Evolutionary conservation across 2,797 vertebrate genomes (phyloP).

Genomic region (Hafferia zeledoni): DNA sequence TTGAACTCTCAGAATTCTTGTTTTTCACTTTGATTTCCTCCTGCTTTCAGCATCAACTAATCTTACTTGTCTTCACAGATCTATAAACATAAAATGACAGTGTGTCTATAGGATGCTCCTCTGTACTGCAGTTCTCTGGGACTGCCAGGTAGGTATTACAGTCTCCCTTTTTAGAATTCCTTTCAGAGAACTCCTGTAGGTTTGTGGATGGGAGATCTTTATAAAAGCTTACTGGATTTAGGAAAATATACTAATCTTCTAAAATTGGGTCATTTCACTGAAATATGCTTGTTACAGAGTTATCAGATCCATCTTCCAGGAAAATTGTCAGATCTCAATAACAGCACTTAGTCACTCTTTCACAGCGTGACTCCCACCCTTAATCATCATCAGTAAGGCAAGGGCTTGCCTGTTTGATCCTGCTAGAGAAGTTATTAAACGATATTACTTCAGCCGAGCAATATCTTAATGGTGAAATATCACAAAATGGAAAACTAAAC

Average conservation of each 20-base stretch:
- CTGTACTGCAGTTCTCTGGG: neutral
- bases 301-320: slow-evolving; percentile 43
- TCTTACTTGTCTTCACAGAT: neutral
- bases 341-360: slow-evolving; percentile 28
- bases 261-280: slow-evolving; percentile 51
- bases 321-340: slow-evolving; percentile 34
- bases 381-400: neutral
- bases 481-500: neutral
- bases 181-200: slow-evolving; percentile 1
- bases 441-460: neutral
- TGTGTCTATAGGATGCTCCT: neutral
- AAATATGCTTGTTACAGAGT: slow-evolving; percentile 31
- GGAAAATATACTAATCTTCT: slow-evolving; percentile 50
- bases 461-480: neutral
- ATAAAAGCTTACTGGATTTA: slow-evolving; percentile 31
- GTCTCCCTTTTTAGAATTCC: neutral
- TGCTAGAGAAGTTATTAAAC: slow-evolving; percentile 7
- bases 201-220: neutral
- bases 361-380: slow-evolving; percentile 20
- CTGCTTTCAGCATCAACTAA: neutral
- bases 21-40: neutral
- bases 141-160: neutral
- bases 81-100: neutral
- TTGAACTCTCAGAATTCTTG: neutral
- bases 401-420: slow-evolving; percentile 8